Evolutionary conservation across 2,888 invertebrate species (phyloP).

Genomic region (Diarsia brunnea): DNA sequence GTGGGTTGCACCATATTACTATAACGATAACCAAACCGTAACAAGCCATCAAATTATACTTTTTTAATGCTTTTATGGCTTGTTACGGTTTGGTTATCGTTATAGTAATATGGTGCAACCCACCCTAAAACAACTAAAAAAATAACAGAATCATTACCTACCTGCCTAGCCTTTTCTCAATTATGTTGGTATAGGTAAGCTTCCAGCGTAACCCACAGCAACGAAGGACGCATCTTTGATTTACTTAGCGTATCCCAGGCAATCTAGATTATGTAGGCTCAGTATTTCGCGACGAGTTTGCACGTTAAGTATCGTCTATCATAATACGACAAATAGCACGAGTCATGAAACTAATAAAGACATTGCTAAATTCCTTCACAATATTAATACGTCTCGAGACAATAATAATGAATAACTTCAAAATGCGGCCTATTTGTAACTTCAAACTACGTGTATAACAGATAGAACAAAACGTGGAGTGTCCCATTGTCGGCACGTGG

Average conservation of each 20-base stretch:
- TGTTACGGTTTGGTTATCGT: no score
- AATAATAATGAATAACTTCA: neutral
- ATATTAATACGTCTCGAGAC: neutral
- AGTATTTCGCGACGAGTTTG: neutral
- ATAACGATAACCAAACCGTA: no score
- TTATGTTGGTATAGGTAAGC: no score
- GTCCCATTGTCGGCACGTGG: constrained; percentile 8
- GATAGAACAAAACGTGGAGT: neutral
- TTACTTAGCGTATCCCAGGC: neutral
- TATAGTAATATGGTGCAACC: no score
- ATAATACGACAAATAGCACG: neutral
- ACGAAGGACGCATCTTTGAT: neutral
- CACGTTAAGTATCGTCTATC: neutral
- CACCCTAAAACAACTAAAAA: no score
- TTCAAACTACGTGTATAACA: neutral
- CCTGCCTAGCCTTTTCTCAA: neutral
- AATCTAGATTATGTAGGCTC: neutral
- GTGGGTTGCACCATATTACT: no score
- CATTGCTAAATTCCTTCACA: neutral
- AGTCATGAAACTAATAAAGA: neutral
- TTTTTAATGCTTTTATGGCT: no score
- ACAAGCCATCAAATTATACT: no score
- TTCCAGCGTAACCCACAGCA: no score
- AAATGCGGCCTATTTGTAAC: neutral
- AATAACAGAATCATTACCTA: neutral